phyloP scores from a whole-genome alignment of 2,797 vertebrate species.

The Sciurus carolinensis region DNA sequence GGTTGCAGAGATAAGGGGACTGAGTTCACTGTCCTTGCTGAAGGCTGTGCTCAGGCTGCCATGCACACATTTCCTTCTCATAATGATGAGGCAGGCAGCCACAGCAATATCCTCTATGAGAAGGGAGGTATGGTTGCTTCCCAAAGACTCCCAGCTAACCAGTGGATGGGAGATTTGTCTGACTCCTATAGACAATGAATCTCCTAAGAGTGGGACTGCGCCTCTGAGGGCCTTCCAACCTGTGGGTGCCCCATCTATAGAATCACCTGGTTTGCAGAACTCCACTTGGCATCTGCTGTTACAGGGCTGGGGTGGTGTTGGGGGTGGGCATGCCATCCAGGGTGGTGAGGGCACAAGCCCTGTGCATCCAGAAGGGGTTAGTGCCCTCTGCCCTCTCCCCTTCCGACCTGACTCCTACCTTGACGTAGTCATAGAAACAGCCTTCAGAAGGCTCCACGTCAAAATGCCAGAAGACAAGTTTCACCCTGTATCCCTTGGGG shows the following conservation, averaged over 20 bases:
- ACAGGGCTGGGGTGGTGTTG: background rate
- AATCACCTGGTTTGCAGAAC: background rate
- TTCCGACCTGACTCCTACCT: constrained; percentile 87
- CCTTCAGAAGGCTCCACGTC: constrained; percentile 94
- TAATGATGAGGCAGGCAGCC: background rate
- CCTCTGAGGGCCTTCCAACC: background rate
- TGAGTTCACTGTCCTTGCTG: background rate
- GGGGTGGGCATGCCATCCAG: background rate
- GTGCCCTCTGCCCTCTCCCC: background rate
- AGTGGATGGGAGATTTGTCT: background rate
- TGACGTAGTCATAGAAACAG: constrained; percentile 94
- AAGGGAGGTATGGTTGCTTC: background rate
- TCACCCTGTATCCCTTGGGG: constrained; percentile 91
- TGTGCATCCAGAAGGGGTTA: background rate
- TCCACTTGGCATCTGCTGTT: background rate
- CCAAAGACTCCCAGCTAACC: constrained; percentile 2
- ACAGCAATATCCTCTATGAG: background rate
- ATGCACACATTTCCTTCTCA: background rate
- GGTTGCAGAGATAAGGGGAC: background rate
- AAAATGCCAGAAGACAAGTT: constrained; percentile 92
- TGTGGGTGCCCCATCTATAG: accelerated
- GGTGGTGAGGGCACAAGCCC: background rate
- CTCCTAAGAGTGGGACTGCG: background rate
- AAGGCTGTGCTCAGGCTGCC: background rate
- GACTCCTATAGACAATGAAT: background rate